Percentiles rank a stretch among this genome's conserved stretches.
phyloP scores from a whole-genome alignment of 2,113 vertebrate species.

The Dromas ardeola region DNA sequence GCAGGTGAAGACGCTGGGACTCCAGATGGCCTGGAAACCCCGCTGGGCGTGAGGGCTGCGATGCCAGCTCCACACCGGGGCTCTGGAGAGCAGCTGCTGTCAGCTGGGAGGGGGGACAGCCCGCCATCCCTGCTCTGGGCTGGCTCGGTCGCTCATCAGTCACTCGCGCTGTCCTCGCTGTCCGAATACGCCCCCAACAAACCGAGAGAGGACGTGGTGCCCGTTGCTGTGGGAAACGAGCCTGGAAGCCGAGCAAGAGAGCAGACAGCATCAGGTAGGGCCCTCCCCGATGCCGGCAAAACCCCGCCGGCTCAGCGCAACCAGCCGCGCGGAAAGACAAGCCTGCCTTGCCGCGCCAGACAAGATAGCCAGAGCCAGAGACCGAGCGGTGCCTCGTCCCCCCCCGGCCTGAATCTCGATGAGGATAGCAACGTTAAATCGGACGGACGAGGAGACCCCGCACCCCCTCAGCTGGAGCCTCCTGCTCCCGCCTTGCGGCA shows the following conservation, averaged over 20 bases:
- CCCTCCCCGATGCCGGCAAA: background rate
- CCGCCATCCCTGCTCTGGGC: fast-evolving
- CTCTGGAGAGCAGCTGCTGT: background rate
- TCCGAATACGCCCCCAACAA: conserved; percentile 74
- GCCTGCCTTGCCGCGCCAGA: background rate
- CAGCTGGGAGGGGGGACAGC: background rate
- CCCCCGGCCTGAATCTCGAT: fast-evolving
- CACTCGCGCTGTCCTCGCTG: conserved; percentile 67
- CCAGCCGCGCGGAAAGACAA: fast-evolving
- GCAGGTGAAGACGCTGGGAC: background rate
- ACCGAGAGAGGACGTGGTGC: conserved; percentile 63
- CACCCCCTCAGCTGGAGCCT: background rate
- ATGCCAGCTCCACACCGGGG: background rate
- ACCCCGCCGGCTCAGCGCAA: fast-evolving
- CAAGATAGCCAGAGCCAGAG: background rate
- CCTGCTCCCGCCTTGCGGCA: background rate
- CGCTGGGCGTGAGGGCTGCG: fast-evolving
- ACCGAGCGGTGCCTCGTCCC: fast-evolving
- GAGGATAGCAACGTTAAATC: background rate
- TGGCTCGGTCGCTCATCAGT: background rate
- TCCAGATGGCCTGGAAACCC: background rate
- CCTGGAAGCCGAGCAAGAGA: background rate
- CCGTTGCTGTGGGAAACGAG: background rate
- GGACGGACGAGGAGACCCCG: background rate
- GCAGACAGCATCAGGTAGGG: background rate